Base-by-base conservation (phyloP, 2,113 vertebrate species). In the Gallinago media region DNA sequence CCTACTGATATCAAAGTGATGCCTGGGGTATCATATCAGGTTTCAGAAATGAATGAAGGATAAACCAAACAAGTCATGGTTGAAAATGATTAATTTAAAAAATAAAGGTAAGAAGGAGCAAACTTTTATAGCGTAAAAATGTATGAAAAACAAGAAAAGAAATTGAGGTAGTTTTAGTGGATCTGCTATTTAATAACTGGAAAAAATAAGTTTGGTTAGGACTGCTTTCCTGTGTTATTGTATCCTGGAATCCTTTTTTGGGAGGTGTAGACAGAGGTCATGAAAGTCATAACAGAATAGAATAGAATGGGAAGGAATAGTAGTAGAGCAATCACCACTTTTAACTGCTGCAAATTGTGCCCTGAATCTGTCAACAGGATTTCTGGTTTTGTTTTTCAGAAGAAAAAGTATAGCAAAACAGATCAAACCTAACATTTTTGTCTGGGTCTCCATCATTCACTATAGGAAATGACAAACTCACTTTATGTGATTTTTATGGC, bases 251-350 rank as follows among this genome's bases (percentile, higher is more conserved):
- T 94, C 81, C 91, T 95, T 96, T 97, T 80, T 46, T 72, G 81
- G 93, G 93, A 98, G 97, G 98, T 98, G 97, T 70, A 90, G 98
- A 98, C 98, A 98, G 97, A 96, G 98, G 98, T 98, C 97, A 93
- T 2, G 23, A 71, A 86, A 97, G 96, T 97, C 91, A 55, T 59
- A 95, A 93, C 87, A 27, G 56, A 89, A 92, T 73, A 94, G 94
- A 97, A 90, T 59, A 96, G 91, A 97, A 95, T 49, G 77, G 85
- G 93, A 91, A 92, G 83, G 88, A 94, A 93, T 80, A 96, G 80
- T 83, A 76, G 96, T 17, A 88, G 85, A 86, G 88, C 91, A 94
- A 38, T 95, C 86, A 92, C 91, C 95, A 92, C 96, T 97, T 96
- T 61, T 50, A 96, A 94, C 76, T 89, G 88, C 94, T 91, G 86